Conservation (phyloP, 2,113 vertebrate species). For the Dicrurus megarhynchus region DNA sequence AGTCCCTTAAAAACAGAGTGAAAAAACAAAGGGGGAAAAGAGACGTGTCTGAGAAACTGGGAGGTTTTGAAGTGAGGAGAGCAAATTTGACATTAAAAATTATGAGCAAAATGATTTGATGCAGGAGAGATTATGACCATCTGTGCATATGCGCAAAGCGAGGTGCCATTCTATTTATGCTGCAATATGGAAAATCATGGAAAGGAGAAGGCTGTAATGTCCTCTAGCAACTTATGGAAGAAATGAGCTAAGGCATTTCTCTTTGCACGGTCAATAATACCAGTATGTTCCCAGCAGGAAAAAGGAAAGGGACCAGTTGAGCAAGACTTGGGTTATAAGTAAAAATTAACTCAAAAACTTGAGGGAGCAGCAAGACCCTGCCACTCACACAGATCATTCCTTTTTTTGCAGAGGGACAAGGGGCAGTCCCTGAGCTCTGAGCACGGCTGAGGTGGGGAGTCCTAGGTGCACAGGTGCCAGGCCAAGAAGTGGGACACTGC, state of each 20-base stretch:
- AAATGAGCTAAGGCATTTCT: neutral
- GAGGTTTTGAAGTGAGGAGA: neutral
- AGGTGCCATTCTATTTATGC: neutral
- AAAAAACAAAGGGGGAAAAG: neutral
- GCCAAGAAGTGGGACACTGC: neutral
- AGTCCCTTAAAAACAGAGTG: neutral
- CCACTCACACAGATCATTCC: neutral
- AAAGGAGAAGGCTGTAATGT: neutral
- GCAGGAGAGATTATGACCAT: neutral
- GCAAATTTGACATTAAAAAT: neutral
- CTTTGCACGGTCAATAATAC: neutral
- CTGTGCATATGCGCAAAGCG: neutral
- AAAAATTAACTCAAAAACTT: neutral
- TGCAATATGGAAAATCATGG: neutral
- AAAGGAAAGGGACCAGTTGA: neutral
- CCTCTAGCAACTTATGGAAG: neutral
- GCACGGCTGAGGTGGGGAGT: rapidly evolving
- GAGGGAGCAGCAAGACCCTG: neutral
- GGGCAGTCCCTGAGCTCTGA: neutral
- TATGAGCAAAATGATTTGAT: neutral
- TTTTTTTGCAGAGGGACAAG: neutral
- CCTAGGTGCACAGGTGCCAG: rapidly evolving
- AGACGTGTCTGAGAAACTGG: neutral
- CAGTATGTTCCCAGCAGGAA: neutral
- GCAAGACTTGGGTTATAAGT: neutral